Evolutionary conservation across 2,797 vertebrate genomes (phyloP), one percentile per base, ranked within the genome.

Genomic region (Tauraco hartlaubi): DNA sequence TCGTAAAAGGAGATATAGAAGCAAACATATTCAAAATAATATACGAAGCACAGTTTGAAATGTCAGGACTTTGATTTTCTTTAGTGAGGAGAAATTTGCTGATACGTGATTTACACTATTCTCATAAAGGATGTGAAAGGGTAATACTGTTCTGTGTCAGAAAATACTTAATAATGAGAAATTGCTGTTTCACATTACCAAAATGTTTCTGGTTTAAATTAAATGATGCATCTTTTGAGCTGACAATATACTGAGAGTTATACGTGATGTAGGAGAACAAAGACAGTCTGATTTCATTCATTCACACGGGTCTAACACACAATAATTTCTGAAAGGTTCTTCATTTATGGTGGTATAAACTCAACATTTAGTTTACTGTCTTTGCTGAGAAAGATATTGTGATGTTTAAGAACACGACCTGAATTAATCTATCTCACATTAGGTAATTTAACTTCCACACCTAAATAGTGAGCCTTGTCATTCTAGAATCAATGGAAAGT

Each of bases 141-240:
- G 25, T 84, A 75, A 92, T 71, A 33, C 85, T 23, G 2, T 49
- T 35, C 79, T 92, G 31, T 86, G 67, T 95, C 59, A 37, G 62
- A 86, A 90, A 85, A 79, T 79, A 83, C 58, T 73, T 87, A 61
- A 77, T 74, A 90, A 78, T 81, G 48, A 48, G 11, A 63, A 93
- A 93, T 35, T 75, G 37, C 49, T 92, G 16, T 67, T 85, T 88
- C 46, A 52, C 39, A 31, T 90, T 86, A 79, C 63, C 1, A 3
- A 83, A 91, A 85, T 85, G 21, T 31, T 74, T 58, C 61, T 66
- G 19, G 55, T 93, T 90, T 78, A 90, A 95, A 86, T 95, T 59
- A 95, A 93, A 59, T n/a, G 61, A 51, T 89, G 61, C 29, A 48
- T 94, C 88, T 93, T 71, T 81, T 7, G 6, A 92, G 48, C 48